phyloP scores from a whole-genome alignment of 2,797 vertebrate genomes.

The Heliangelus exortis region DNA sequence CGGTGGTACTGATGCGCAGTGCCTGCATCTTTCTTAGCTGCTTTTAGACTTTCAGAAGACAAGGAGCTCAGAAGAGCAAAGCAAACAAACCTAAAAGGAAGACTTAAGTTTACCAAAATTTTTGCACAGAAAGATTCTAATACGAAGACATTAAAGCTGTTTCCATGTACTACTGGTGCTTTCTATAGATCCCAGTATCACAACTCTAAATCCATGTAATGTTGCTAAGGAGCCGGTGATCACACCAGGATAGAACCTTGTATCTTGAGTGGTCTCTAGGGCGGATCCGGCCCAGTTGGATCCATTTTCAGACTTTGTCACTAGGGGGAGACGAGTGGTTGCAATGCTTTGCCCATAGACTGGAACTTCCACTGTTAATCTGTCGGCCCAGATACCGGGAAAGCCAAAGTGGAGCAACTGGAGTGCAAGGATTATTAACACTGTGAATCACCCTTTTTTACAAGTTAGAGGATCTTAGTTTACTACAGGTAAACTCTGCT shows the following conservation, averaged over 20 bases:
- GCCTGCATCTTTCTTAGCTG: neutral
- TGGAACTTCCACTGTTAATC: neutral
- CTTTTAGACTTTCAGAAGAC: neutral
- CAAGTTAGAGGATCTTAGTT: neutral
- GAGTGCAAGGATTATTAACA: neutral
- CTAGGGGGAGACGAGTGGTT: constrained; percentile 27
- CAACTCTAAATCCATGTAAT: neutral
- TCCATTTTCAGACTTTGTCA: neutral
- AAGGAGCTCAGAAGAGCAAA: neutral
- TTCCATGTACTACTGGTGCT: rapidly evolving
- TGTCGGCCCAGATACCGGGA: neutral
- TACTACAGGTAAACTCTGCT: neutral
- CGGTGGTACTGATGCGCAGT: neutral
- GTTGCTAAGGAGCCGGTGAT: neutral
- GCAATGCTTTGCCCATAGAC: neutral
- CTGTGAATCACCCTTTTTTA: neutral
- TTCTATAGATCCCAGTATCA: neutral
- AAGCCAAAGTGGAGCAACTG: neutral
- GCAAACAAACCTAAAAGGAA: neutral
- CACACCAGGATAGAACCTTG: neutral
- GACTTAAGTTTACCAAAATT: neutral
- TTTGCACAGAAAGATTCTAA: neutral
- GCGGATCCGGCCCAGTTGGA: neutral
- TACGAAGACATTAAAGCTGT: neutral
- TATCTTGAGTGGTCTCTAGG: neutral